Evolutionary conservation across 2,888 invertebrate genomes (phyloP).

Genomic region (Drosophila differens): DNA sequence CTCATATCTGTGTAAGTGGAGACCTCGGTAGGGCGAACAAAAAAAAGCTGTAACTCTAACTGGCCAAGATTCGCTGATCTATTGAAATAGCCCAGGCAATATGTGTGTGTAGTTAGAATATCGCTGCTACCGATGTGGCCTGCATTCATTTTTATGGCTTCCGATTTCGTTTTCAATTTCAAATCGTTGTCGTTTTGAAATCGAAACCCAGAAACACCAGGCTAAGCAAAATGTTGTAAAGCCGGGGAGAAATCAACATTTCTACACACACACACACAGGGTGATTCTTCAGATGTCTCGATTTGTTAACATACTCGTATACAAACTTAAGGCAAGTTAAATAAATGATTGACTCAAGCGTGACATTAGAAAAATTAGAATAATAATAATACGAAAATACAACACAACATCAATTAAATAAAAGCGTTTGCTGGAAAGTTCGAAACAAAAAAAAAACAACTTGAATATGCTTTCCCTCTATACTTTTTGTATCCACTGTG

Average conservation of each 20-base stretch:
- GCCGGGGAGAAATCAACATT: not conserved
- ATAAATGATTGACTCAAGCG: not conserved
- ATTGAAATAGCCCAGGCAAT: not conserved
- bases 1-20: not conserved
- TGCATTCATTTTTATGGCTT: slow-evolving; percentile 8
- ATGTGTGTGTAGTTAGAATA: not conserved
- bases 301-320: not conserved
- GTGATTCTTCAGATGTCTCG: not conserved
- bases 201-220: slow-evolving; percentile 1
- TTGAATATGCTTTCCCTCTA: not conserved
- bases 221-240: not conserved
- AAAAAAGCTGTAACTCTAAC: slow-evolving; percentile 9
- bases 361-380: not conserved
- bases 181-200: slow-evolving; percentile 11
- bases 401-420: not conserved
- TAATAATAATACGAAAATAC: not conserved
- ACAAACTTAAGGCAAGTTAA: not conserved
- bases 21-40: not conserved
- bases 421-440: not conserved
- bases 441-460: not conserved
- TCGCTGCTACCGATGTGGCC: not conserved
- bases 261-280: not conserved
- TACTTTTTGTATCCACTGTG: not conserved
- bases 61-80: slow-evolving; percentile 9
- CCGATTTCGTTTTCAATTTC: slow-evolving; percentile 17